Base-by-base conservation (phyloP, 1,140 invertebrate species). In the Pseudoatta argentina region DNA sequence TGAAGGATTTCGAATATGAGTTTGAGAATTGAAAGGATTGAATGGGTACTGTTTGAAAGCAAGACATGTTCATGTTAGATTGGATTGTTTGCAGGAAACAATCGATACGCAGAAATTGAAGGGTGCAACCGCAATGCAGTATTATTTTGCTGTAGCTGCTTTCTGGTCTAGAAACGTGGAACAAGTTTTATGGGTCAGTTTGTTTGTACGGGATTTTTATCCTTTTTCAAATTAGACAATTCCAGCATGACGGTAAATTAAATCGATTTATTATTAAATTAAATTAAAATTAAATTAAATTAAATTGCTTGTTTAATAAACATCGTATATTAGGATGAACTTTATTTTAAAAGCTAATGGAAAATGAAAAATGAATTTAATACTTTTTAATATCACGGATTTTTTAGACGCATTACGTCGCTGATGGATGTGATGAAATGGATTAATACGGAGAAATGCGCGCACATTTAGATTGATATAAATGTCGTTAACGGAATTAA, bases 21-120 rank as follows among this genome's bases (percentile, higher is more conserved):
- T 67, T 14, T 55, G 30, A 55, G 2, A 24, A 53, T 55, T 24
- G 48, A 34, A 18, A 21, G 34, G 18, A 69, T 55, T 72, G 16
- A 34, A 61, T 21, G 24, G 4, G 16, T 48, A 63, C 44, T 34
- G 18, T 75, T 75, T 24, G 69, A 24, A 34, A 61, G 24, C 24
- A 73, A 61, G 24, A 73, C 51, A 44, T 71, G 30, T 30, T 48
- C 21, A 48, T 30, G 67, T 72, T 72, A 73, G 39, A 73, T 61
- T 51, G 48, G 34, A 73, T 55, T 18, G 34, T 59, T 82, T 61
- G 67, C 24, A 39, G 48, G 2, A 82, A 72, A 61, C 53, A 73
- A 51, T 82, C 67, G 79, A 73, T 39, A 82, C 67, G 30, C 79
- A 73, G 69, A 73, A 73, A 82, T 73, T 73, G 79, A 73, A 82